Percentiles rank a stretch among this genome's conserved stretches.
Evolutionary conservation across 2,888 invertebrate species (phyloP).

Genomic region (Scaptomyza cyrtandrae): DNA sequence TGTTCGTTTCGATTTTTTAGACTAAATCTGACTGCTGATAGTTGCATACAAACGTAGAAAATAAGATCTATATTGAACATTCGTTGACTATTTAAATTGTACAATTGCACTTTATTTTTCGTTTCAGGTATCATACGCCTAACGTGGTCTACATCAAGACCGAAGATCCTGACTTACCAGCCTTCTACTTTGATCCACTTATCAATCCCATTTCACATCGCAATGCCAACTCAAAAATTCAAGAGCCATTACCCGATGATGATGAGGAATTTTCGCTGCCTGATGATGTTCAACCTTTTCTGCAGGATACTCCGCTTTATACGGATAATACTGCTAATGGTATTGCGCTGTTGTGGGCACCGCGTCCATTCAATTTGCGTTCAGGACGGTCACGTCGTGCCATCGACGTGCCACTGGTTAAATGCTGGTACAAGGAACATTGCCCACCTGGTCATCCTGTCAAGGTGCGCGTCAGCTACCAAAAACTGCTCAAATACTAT

Average conservation of each 20-base stretch:
- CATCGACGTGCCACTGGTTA: constrained; percentile 98
- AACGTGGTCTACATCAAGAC: constrained; percentile 99
- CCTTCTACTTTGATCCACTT: constrained; percentile 99
- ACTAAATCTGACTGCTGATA: constrained; percentile 85
- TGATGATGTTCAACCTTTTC: constrained; percentile 95
- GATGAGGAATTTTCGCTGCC: constrained; percentile 97
- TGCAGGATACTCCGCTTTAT: constrained; percentile 97
- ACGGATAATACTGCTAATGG: constrained; percentile 99
- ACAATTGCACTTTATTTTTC: background rate
- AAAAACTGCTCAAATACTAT: constrained; percentile 98
- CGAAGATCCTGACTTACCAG: constrained; percentile 99
- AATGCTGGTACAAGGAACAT: constrained; percentile 98
- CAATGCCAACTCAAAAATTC: constrained; percentile 90
- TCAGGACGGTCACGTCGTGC: constrained; percentile 97
- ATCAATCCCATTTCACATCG: constrained; percentile 99
- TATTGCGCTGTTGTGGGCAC: constrained; percentile 98
- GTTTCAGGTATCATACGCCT: constrained; percentile 97
- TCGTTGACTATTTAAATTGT: background rate
- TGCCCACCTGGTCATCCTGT: constrained; percentile 98
- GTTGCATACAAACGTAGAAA: constrained; percentile 85
- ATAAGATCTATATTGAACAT: background rate
- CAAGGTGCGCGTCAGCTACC: constrained; percentile 99
- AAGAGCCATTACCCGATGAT: constrained; percentile 96
- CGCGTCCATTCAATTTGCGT: constrained; percentile 98
- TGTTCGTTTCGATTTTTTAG: constrained; percentile 84